phyloP scores from a whole-genome alignment of 2,888 invertebrate genomes.

The Drosophila tanythrix region DNA sequence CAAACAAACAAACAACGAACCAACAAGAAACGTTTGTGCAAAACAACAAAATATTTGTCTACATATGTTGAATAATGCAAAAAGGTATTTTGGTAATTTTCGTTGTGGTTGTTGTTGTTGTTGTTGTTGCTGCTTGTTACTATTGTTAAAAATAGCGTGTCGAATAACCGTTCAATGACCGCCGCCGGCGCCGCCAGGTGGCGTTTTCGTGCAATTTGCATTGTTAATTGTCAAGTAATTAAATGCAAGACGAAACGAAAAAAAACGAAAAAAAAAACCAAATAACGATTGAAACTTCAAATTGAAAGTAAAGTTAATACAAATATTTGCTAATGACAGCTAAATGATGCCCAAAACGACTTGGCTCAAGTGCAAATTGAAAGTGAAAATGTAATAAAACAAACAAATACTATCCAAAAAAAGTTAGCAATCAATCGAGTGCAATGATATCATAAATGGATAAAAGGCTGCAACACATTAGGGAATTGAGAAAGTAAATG shows the following conservation, averaged over 20 bases:
- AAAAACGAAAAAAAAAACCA: constrained; percentile 6
- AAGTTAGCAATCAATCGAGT: constrained; percentile 1
- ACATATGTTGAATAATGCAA: constrained; percentile 51
- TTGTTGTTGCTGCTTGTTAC: constrained; percentile 3
- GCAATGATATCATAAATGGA: background rate
- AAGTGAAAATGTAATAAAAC: constrained; percentile 26
- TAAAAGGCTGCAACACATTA: background rate
- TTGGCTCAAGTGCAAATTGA: constrained; percentile 12
- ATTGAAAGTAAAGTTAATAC: constrained; percentile 37
- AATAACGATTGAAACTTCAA: constrained; percentile 12
- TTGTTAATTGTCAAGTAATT: constrained; percentile 67
- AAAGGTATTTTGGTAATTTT: constrained; percentile 34
- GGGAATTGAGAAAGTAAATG: background rate
- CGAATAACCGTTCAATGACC: constrained; percentile 52
- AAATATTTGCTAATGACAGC: constrained; percentile 50
- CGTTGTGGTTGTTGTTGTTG: background rate
- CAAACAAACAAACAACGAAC: constrained; percentile 12
- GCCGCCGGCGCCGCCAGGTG: constrained; percentile 39
- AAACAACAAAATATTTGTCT: constrained; percentile 39
- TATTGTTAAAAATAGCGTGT: constrained; percentile 43
- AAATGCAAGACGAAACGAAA: constrained; percentile 37
- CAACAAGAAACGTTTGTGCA: constrained; percentile 2
- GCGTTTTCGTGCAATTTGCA: constrained; percentile 64
- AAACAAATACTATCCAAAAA: background rate
- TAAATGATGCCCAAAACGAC: constrained; percentile 28